These are phyloP conservation scores for Eulemur rufifrons DNA, from an alignment of 2,113 vertebrate genomes.

Conservation along the genomic window DNA sequence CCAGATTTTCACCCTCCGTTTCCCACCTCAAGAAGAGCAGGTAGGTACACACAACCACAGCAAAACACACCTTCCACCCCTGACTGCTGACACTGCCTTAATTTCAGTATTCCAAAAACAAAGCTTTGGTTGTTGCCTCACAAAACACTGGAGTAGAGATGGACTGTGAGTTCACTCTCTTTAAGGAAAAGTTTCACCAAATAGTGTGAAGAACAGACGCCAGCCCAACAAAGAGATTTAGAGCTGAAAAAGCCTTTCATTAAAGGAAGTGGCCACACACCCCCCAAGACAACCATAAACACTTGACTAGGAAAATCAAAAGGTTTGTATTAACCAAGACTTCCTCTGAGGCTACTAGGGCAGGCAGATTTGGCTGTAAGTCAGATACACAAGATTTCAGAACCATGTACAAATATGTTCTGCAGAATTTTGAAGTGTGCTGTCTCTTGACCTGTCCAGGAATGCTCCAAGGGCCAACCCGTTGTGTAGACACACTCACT, in stretches of 20 bases:
- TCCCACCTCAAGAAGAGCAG: background rate
- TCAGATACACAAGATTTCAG: conserved; percentile 37
- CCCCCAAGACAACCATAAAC: conserved; percentile 27
- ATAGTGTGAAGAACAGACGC: background rate
- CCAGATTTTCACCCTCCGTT: background rate
- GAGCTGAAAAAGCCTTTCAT: conserved; percentile 45
- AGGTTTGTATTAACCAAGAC: conserved; percentile 49
- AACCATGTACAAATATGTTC: background rate
- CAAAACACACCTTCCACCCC: background rate
- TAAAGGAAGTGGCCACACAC: conserved; percentile 2
- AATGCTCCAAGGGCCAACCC: background rate
- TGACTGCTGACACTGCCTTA: background rate
- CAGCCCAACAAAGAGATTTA: conserved; percentile 19
- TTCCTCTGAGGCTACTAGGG: conserved; percentile 47
- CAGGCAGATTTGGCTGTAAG: background rate
- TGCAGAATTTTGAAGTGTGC: background rate
- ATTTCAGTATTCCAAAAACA: background rate
- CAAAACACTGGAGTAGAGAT: background rate
- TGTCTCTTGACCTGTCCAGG: conserved; percentile 46
- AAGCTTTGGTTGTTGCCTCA: background rate
- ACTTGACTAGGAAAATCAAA: conserved; percentile 61
- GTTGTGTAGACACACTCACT: background rate
- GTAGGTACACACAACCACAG: background rate
- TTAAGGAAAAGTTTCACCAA: background rate
- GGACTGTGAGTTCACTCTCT: background rate